These are phyloP conservation scores for Hippasteria phrygiana DNA, from an alignment of 53 echinoderm and acorn worm genomes.

Conservation along the genomic window DNA sequence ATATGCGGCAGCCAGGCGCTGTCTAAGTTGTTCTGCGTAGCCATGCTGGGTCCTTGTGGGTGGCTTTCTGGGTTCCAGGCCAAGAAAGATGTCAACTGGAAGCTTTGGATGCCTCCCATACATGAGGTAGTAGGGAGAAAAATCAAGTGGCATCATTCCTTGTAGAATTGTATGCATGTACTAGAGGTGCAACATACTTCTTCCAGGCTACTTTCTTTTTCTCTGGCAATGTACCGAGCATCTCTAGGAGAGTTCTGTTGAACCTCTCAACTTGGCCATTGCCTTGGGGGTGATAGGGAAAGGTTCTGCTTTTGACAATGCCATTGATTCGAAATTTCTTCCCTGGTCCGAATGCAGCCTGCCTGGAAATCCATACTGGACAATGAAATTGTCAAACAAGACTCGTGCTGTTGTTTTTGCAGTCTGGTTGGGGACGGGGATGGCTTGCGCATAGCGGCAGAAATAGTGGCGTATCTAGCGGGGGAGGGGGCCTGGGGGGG, in stretches of 20 bases:
- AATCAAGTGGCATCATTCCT: slow-evolving; percentile 42
- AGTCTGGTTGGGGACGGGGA: slow-evolving; percentile 49
- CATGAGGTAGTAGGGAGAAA: slow-evolving; percentile 26
- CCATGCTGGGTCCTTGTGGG: background rate
- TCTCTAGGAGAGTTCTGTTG: slow-evolving; percentile 38
- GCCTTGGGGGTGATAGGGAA: slow-evolving; percentile 65
- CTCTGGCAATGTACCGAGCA: background rate
- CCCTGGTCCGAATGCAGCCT: slow-evolving; percentile 64
- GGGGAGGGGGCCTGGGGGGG: no score
- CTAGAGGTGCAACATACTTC: slow-evolving; percentile 23
- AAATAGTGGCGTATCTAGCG: no score
- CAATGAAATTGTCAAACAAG: slow-evolving; percentile 42
- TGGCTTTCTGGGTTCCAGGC: background rate
- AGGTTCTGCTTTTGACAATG: slow-evolving; percentile 53
- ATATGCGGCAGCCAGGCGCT: background rate
- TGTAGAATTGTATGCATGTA: slow-evolving; percentile 63
- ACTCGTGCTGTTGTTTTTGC: slow-evolving; percentile 47
- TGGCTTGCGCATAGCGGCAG: slow-evolving; percentile 50
- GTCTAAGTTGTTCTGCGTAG: background rate
- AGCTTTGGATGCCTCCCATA: slow-evolving; percentile 60
- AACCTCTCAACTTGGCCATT: slow-evolving; percentile 53
- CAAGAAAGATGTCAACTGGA: background rate
- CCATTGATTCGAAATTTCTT: slow-evolving; percentile 43
- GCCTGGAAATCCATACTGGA: slow-evolving; percentile 43
- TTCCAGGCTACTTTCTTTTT: background rate